Conservation (phyloP, 2,113 vertebrate species). For the Forbesichthys agassizii region DNA sequence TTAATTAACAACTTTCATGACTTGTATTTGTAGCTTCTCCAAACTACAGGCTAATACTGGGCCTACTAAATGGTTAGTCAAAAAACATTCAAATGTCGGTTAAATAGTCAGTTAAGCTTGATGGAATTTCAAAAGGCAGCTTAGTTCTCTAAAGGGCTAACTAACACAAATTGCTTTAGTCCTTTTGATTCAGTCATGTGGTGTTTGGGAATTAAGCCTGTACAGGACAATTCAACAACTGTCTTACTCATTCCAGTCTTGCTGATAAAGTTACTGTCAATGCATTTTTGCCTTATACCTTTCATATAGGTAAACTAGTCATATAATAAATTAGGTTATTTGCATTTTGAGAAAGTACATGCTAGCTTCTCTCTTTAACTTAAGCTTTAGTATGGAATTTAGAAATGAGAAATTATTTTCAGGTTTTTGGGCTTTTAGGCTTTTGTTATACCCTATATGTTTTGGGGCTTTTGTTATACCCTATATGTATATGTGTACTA, state of each 20-base stretch:
- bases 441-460: too few species aligned
- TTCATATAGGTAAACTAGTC: neutral
- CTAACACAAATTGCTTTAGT: neutral
- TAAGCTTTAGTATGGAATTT: neutral
- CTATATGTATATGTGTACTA: too few species aligned
- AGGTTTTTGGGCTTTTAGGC: neutral
- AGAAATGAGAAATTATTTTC: neutral
- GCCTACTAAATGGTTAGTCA: too few species aligned
- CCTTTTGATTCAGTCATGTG: conserved; percentile 37
- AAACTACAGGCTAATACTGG: too few species aligned
- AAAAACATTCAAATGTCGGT: too few species aligned
- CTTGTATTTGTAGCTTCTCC: too few species aligned
- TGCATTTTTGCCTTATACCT: neutral
- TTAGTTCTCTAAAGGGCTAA: conserved; percentile 7
- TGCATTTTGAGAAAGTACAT: neutral
- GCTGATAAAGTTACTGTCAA: too few species aligned
- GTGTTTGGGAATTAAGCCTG: neutral
- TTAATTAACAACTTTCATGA: too few species aligned
- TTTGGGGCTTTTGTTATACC: too few species aligned
- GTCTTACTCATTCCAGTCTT: too few species aligned
- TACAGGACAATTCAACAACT: neutral
- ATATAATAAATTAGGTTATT: neutral
- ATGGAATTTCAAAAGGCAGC: conserved; percentile 24
- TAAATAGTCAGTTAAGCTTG: conserved; percentile 16
- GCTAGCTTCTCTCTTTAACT: neutral